Evolutionary conservation across 2,113 vertebrate genomes (phyloP).

Genomic region (Xiphophorus maculatus): DNA sequence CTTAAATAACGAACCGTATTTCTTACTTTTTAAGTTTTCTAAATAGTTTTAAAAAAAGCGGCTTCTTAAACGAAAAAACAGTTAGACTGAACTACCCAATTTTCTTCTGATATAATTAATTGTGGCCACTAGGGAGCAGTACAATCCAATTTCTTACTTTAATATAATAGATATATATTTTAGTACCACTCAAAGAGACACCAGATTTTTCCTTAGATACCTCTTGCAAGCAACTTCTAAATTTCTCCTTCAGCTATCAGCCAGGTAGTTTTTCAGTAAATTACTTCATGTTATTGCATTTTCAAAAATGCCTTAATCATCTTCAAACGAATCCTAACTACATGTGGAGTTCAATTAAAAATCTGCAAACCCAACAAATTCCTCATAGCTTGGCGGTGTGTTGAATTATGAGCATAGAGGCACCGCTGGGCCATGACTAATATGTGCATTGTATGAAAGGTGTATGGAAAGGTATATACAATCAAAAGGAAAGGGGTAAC

Average conservation of each 20-base stretch:
- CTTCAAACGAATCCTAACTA: too few relatives aligned
- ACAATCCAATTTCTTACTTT: background rate
- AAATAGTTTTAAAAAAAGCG: background rate
- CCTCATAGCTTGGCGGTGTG: background rate
- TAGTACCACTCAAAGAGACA: too few relatives aligned
- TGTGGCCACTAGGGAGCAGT: constrained; percentile 18
- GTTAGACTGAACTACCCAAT: background rate
- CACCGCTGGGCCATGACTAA: constrained; percentile 24
- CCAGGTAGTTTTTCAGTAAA: too few relatives aligned
- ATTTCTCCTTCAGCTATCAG: too few relatives aligned
- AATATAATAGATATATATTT: background rate
- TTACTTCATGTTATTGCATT: background rate
- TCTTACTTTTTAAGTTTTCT: background rate
- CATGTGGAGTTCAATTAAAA: constrained; percentile 8
- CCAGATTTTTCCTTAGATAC: too few relatives aligned
- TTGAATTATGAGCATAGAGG: constrained; percentile 33
- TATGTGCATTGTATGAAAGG: constrained; percentile 15
- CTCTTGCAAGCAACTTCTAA: too few relatives aligned
- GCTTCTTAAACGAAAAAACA: too few relatives aligned
- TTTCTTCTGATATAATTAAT: background rate
- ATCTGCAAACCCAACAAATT: constrained; percentile 50
- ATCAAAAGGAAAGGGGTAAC: constrained; percentile 19
- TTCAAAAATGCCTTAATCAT: background rate
- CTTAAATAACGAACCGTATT: background rate
- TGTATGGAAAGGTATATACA: constrained; percentile 20